These are phyloP conservation scores for Pempheris klunzingeri DNA, from an alignment of 2,797 vertebrate genomes.

Conservation along the genomic window DNA sequence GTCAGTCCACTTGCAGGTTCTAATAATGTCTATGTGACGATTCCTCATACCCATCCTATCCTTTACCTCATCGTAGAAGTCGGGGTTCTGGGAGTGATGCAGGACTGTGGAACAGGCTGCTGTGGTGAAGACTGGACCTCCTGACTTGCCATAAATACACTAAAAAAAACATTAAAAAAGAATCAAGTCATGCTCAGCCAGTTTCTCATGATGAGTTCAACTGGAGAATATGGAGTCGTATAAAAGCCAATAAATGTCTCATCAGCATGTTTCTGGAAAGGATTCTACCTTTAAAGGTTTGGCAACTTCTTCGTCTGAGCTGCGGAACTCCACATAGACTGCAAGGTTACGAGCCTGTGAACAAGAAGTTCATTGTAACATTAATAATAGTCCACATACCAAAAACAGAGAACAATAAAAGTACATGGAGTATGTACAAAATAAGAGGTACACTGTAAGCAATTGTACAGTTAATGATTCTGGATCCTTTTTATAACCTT, in stretches of 20 bases:
- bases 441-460: neutral
- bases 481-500: neutral
- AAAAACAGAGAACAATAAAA: slow-evolving; percentile 40
- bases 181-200: neutral
- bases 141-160: slow-evolving; percentile 98
- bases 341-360: slow-evolving; percentile 97
- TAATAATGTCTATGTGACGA: no score
- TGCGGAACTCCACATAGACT: slow-evolving; percentile 94
- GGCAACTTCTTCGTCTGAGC: slow-evolving; percentile 93
- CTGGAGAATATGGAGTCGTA: slow-evolving; percentile 2
- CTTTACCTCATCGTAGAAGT: slow-evolving; percentile 96
- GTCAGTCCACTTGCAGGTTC: neutral
- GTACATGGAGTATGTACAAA: slow-evolving; percentile 7
- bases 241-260: slow-evolving; percentile 32
- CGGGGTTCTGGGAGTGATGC: slow-evolving; percentile 97
- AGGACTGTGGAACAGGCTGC: slow-evolving; percentile 92
- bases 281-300: slow-evolving; percentile 92
- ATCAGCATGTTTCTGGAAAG: slow-evolving; percentile 21
- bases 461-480: slow-evolving; percentile 5
- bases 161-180: slow-evolving; percentile 69
- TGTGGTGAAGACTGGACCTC: slow-evolving; percentile 91
- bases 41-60: neutral
- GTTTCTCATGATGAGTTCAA: slow-evolving; percentile 22
- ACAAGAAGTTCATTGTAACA: slow-evolving; percentile 61
- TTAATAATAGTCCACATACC: slow-evolving; percentile 18